A percentile compares a stretch with the other conserved stretches of the same genome.
These are phyloP conservation scores for Andrena bucephala DNA, from an alignment of 2,888 invertebrate genomes.

Conservation along the genomic window DNA sequence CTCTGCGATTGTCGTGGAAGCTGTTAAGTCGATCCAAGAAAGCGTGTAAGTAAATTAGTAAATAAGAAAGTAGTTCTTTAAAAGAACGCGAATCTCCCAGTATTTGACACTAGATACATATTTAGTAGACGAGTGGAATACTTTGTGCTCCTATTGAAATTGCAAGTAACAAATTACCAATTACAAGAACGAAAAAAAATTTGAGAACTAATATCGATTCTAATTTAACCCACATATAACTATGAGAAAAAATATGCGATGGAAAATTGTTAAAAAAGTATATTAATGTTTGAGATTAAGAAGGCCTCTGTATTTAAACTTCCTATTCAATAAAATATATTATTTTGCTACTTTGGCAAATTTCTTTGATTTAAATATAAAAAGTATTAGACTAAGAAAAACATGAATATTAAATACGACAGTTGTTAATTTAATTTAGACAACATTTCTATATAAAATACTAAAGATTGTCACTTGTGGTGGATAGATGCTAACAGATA, in stretches of 20 bases:
- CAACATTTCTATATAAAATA: not conserved
- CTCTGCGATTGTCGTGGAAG: not conserved
- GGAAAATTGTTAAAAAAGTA: not conserved
- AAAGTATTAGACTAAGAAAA: not conserved
- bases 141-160: too few relatives aligned
- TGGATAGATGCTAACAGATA: too few relatives aligned
- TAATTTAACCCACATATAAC: too few relatives aligned
- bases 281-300: not conserved
- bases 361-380: not conserved
- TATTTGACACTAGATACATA: too few relatives aligned
- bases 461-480: too few relatives aligned
- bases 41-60: slow-evolving; percentile 18
- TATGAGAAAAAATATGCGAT: not conserved
- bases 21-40: not conserved
- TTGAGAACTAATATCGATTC: too few relatives aligned
- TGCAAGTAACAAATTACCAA: too few relatives aligned
- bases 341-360: not conserved
- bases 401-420: not conserved
- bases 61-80: not conserved
- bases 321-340: not conserved
- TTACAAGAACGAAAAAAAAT: too few relatives aligned
- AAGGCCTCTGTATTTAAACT: not conserved
- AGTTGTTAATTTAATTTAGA: not conserved
- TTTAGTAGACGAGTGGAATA: too few relatives aligned
- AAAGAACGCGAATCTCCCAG: too few relatives aligned